A percentile compares a stretch with the other conserved stretches of the same genome.
Conservation (phyloP, 2,888 invertebrate genomes). For the Steinernema hermaphroditum region DNA sequence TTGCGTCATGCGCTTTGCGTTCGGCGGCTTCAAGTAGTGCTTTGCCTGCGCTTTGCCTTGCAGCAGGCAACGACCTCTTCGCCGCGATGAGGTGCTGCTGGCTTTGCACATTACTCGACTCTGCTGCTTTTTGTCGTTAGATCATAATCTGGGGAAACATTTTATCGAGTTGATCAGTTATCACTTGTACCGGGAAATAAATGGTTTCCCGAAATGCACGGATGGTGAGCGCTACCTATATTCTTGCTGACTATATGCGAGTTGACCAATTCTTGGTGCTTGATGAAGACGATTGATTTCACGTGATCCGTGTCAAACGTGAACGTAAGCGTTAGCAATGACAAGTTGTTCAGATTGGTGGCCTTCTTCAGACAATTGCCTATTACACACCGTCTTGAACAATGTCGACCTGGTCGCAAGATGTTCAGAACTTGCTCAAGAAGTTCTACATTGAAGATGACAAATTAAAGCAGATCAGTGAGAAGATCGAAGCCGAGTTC, state of each 20-base stretch:
- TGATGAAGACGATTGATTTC: neutral
- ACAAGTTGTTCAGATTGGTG: too few relatives aligned
- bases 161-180: conserved; percentile 18
- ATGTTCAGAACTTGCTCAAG: conserved; percentile 31
- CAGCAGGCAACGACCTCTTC: too few relatives aligned
- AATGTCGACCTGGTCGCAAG: conserved; percentile 9
- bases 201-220: neutral
- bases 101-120: too few relatives aligned
- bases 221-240: neutral
- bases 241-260: neutral
- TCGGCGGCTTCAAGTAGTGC: neutral
- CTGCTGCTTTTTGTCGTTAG: neutral
- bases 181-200: neutral
- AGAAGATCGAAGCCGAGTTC: conserved; percentile 60
- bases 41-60: neutral
- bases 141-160: neutral
- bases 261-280: neutral
- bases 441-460: conserved; percentile 53
- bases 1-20: neutral
- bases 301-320: too few relatives aligned
- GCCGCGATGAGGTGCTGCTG: too few relatives aligned
- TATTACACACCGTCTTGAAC: neutral
- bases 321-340: too few relatives aligned
- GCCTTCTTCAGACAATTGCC: too few relatives aligned
- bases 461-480: conserved; percentile 56